Conservation (phyloP, 2,888 invertebrate species). For the Melanotus villosus region DNA sequence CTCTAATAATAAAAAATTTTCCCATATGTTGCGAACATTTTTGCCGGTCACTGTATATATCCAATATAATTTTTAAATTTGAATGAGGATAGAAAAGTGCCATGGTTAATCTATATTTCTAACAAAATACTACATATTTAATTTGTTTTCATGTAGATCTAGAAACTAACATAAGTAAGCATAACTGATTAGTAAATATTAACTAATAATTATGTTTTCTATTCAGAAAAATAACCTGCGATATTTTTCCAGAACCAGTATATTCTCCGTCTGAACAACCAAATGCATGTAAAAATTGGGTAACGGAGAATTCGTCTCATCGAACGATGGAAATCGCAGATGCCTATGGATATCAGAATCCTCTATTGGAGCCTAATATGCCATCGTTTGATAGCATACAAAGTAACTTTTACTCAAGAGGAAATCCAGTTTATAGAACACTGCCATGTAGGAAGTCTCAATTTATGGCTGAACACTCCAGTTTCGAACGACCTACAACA, state of each 20-base stretch:
- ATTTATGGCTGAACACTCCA: constrained; percentile 63
- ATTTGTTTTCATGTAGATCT: no score
- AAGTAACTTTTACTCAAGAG: constrained; percentile 38
- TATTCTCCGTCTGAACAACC: constrained; percentile 59
- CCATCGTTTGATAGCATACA: constrained; percentile 1
- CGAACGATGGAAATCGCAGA: constrained; percentile 16
- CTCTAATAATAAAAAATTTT: no score
- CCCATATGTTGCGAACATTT: no score
- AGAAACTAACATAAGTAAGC: no score
- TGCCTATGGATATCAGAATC: constrained; percentile 43
- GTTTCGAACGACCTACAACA: constrained; percentile 68
- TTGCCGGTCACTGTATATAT: no score
- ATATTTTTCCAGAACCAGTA: constrained; percentile 64
- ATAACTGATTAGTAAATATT: no score
- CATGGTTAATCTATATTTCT: no score
- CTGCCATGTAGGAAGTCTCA: constrained; percentile 68
- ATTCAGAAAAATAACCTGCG: not conserved
- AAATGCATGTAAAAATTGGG: constrained; percentile 57
- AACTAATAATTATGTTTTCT: no score
- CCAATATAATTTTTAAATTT: no score
- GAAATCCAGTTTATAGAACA: constrained; percentile 63
- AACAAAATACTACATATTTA: no score
- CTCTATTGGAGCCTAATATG: constrained; percentile 46
- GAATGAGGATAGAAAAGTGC: no score
- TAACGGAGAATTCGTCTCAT: constrained; percentile 44